Percentiles rank a stretch among this genome's conserved stretches.
Conservation (phyloP, 2,797 vertebrate species). For the Columba guinea region DNA sequence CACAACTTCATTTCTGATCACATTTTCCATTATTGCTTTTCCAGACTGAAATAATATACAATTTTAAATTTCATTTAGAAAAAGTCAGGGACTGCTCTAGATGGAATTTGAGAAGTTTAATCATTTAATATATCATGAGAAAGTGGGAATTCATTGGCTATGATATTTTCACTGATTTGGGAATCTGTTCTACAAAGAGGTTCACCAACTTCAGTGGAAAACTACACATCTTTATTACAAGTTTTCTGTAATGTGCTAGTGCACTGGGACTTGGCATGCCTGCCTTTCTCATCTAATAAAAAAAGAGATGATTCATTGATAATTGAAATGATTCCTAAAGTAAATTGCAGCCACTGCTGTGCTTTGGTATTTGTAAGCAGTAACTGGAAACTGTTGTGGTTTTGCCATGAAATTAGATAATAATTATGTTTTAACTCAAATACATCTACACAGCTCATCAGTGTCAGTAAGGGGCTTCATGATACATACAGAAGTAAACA, state of each 20-base stretch:
- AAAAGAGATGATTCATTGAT: slow-evolving; percentile 53
- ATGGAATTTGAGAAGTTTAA: background rate
- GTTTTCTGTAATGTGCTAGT: slow-evolving; percentile 10
- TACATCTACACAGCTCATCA: background rate
- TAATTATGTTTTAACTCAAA: background rate
- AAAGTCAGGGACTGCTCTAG: background rate
- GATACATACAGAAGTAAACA: fast-evolving
- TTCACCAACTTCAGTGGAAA: background rate
- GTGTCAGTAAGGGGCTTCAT: background rate
- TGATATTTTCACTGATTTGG: background rate
- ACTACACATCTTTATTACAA: background rate
- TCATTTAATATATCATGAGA: background rate
- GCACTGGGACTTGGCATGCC: slow-evolving; percentile 6
- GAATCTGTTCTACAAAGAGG: background rate
- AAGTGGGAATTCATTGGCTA: background rate
- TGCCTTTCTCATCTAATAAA: slow-evolving; percentile 43
- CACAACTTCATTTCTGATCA: background rate
- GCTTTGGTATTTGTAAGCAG: slow-evolving; percentile 30
- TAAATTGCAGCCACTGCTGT: slow-evolving; percentile 37
- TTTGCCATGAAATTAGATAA: background rate
- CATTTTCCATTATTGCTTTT: background rate
- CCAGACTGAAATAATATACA: background rate
- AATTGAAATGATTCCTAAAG: slow-evolving; percentile 43
- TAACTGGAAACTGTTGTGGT: slow-evolving; percentile 29
- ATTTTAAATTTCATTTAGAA: background rate